phyloP scores from a whole-genome alignment of 2,113 vertebrate species.

The Sebastes fasciatus region DNA sequence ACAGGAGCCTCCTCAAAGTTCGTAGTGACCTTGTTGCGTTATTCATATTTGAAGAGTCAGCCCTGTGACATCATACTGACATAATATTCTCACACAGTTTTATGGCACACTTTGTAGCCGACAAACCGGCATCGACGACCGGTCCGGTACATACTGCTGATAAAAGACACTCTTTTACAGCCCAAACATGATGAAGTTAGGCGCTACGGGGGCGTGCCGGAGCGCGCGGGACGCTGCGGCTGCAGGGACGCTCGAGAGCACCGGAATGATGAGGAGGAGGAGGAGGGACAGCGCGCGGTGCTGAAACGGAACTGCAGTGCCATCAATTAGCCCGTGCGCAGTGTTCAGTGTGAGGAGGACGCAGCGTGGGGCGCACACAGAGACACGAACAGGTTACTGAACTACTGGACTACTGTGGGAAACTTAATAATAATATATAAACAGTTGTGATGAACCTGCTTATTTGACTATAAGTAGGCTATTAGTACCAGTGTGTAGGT shows the following conservation, averaged over 20 bases:
- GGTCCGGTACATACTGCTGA: neutral
- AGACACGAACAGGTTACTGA: neutral
- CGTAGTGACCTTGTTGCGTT: neutral
- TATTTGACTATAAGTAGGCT: neutral
- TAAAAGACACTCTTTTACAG: neutral
- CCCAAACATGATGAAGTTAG: slow-evolving; percentile 20
- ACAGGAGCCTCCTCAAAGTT: neutral
- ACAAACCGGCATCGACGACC: neutral
- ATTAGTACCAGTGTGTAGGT: neutral
- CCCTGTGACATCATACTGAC: neutral
- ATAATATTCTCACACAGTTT: neutral
- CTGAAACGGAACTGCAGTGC: slow-evolving; percentile 77
- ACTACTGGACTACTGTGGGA: neutral
- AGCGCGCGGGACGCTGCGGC: slow-evolving; percentile 15
- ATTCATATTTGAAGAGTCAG: neutral
- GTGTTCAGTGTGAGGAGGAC: slow-evolving; percentile 1
- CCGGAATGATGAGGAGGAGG: neutral
- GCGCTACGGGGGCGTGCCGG: neutral
- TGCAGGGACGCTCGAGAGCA: slow-evolving; percentile 16
- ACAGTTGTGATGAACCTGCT: neutral
- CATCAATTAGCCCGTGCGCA: slow-evolving; percentile 76
- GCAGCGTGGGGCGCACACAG: neutral
- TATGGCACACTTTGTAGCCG: neutral
- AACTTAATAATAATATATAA: neutral
- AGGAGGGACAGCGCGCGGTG: slow-evolving; percentile 42